Percentiles rank a stretch among this genome's conserved stretches.
Evolutionary conservation across 1,140 invertebrate genomes (phyloP).

Genomic region (Drosophila bocqueti): DNA sequence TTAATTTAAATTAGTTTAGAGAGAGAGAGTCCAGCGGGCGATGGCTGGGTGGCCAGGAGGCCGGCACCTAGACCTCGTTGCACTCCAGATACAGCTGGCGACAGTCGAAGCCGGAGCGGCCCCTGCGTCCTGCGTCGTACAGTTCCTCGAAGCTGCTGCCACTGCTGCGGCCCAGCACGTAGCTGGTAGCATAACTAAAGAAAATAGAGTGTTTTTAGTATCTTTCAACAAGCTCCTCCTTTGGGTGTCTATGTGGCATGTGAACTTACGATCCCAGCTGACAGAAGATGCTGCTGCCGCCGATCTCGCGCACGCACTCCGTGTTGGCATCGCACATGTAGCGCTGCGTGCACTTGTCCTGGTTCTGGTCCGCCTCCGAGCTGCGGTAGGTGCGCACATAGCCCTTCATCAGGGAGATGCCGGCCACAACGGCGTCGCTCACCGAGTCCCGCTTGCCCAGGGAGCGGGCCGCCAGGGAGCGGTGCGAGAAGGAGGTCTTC

Average conservation of each 20-base stretch:
- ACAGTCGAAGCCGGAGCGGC: slow-evolving; percentile 93
- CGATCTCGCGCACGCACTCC: slow-evolving; percentile 93
- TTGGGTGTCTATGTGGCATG: no score
- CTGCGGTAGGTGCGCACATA: slow-evolving; percentile 93
- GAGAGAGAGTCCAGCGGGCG: slow-evolving; percentile 52
- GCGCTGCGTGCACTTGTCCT: slow-evolving; percentile 92
- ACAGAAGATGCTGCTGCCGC: slow-evolving; percentile 94
- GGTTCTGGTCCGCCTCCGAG: slow-evolving; percentile 80
- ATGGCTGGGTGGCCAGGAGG: slow-evolving; percentile 21
- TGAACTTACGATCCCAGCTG: slow-evolving; percentile 96
- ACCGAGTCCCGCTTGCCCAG: slow-evolving; percentile 93
- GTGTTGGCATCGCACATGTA: slow-evolving; percentile 95
- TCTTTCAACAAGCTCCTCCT: not conserved
- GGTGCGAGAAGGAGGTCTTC: slow-evolving; percentile 95
- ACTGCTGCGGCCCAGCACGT: slow-evolving; percentile 91
- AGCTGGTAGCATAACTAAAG: slow-evolving; percentile 93
- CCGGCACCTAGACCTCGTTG: slow-evolving; percentile 90
- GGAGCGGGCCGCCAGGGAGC: slow-evolving; percentile 92
- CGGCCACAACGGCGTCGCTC: slow-evolving; percentile 93
- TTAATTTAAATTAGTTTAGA: slow-evolving; percentile 79
- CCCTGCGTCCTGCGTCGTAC: slow-evolving; percentile 93
- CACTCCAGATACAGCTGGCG: slow-evolving; percentile 92
- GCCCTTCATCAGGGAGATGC: slow-evolving; percentile 94
- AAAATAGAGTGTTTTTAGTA: not conserved
- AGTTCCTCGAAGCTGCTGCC: slow-evolving; percentile 91